Percentiles rank a stretch among this genome's conserved stretches.
These are phyloP conservation scores for Sitophilus oryzae DNA, from an alignment of 1,140 invertebrate genomes.

Conservation along the genomic window DNA sequence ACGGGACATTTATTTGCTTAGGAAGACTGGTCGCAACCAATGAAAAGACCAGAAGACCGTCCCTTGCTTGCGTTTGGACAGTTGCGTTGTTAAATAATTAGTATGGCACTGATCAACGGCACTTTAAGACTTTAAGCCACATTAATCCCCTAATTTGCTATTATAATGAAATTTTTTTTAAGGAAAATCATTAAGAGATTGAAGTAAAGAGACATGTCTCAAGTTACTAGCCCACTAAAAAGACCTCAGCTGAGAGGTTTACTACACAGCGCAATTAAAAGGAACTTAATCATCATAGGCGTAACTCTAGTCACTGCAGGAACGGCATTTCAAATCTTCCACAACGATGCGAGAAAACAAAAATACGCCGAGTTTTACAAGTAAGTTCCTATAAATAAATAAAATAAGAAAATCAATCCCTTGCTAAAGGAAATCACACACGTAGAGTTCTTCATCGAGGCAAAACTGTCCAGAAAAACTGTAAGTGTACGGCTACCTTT, in stretches of 20 bases:
- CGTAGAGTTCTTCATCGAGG: not conserved
- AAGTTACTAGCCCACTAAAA: not conserved
- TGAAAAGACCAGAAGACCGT: no score
- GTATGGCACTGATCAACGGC: no score
- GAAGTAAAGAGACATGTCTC: no score
- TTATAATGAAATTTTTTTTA: no score
- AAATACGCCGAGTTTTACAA: constrained; percentile 63
- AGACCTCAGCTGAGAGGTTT: constrained; percentile 55
- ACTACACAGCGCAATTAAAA: constrained; percentile 52
- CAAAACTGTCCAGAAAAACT: not conserved
- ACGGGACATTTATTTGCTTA: no score
- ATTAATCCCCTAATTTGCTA: no score
- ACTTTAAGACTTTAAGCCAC: no score
- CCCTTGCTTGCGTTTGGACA: no score
- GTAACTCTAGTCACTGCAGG: constrained; percentile 41
- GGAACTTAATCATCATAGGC: constrained; percentile 48
- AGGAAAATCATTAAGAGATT: no score
- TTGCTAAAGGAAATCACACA: not conserved
- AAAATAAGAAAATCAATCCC: not conserved
- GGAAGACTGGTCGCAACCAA: no score
- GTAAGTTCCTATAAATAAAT: constrained; percentile 40
- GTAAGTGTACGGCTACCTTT: not conserved
- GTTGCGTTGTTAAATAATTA: no score
- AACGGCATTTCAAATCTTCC: constrained; percentile 47
- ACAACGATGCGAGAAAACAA: constrained; percentile 52